Evolutionary conservation across 2,797 vertebrate species (phyloP).

Genomic region (Rousettus madagascariensis): DNA sequence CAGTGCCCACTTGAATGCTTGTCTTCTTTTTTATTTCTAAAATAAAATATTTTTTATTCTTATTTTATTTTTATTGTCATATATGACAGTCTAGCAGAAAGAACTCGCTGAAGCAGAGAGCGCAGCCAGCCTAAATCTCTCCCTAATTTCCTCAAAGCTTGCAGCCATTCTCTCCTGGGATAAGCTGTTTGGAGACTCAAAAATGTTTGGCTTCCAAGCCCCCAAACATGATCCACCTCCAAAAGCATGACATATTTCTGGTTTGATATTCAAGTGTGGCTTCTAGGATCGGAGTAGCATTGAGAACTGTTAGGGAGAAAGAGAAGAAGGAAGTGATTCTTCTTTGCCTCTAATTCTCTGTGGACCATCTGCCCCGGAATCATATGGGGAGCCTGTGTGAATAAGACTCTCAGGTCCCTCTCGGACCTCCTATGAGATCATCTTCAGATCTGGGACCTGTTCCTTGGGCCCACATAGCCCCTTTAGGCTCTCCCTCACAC

Average conservation of each 20-base stretch:
- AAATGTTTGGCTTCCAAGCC: not conserved
- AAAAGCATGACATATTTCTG: slow-evolving; percentile 19
- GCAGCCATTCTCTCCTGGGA: not conserved
- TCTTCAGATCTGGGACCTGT: not conserved
- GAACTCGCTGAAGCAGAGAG: not conserved
- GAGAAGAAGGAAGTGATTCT: not conserved
- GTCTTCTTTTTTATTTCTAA: not conserved
- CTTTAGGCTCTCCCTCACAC: not conserved
- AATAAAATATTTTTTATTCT: too few relatives aligned
- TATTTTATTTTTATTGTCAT: too few relatives aligned
- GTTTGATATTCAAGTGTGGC: not conserved
- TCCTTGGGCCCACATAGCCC: not conserved
- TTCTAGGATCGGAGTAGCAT: not conserved
- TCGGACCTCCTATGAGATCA: not conserved
- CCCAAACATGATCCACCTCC: not conserved
- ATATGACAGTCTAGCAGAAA: not conserved
- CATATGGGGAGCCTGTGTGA: not conserved
- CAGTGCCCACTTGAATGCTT: not conserved
- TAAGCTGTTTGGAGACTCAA: slow-evolving; percentile 9
- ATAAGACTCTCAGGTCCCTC: not conserved
- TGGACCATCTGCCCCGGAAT: not conserved
- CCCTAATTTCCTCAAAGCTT: not conserved
- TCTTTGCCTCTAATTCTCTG: not conserved
- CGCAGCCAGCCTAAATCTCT: not conserved
- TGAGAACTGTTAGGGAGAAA: not conserved